These are phyloP conservation scores for Tokudaia muenninki DNA, from an alignment of 2,797 vertebrate genomes.

Conservation along the genomic window DNA sequence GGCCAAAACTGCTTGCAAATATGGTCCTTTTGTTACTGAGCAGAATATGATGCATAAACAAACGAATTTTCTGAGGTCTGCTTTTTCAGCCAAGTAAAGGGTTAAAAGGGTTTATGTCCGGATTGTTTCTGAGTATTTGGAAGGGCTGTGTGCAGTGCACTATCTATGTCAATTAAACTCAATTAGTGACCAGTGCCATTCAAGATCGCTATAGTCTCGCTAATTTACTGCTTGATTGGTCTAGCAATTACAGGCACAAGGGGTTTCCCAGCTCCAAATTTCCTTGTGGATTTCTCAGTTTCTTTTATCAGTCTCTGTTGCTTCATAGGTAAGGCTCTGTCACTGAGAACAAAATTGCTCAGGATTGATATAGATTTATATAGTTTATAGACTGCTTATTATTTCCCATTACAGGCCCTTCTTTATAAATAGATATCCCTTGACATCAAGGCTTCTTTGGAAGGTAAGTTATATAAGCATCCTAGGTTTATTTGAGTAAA, in stretches of 20 bases:
- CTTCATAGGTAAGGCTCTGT: not conserved
- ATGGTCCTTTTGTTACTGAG: not conserved
- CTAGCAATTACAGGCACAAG: not conserved
- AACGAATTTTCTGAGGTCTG: not conserved
- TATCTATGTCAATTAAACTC: not conserved
- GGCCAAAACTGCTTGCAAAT: not conserved
- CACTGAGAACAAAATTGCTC: not conserved
- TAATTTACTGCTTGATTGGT: slow-evolving; percentile 8
- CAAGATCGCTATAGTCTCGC: not conserved
- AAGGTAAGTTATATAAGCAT: not conserved
- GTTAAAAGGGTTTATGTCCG: not conserved
- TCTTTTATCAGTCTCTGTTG: not conserved
- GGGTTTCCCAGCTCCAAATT: not conserved
- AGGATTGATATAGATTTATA: not conserved
- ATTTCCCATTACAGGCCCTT: not conserved
- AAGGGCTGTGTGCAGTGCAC: not conserved
- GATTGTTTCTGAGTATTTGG: not conserved
- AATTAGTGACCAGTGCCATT: not conserved
- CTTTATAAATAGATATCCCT: not conserved
- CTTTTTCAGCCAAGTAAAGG: not conserved
- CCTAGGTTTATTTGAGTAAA: not conserved
- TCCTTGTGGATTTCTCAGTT: not conserved
- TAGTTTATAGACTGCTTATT: not conserved
- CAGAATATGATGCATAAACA: not conserved
- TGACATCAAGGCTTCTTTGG: not conserved